Evolutionary conservation across 2,113 vertebrate species (phyloP), one percentile per base, ranked within the genome.

Genomic region (Myiagra hebetior): DNA sequence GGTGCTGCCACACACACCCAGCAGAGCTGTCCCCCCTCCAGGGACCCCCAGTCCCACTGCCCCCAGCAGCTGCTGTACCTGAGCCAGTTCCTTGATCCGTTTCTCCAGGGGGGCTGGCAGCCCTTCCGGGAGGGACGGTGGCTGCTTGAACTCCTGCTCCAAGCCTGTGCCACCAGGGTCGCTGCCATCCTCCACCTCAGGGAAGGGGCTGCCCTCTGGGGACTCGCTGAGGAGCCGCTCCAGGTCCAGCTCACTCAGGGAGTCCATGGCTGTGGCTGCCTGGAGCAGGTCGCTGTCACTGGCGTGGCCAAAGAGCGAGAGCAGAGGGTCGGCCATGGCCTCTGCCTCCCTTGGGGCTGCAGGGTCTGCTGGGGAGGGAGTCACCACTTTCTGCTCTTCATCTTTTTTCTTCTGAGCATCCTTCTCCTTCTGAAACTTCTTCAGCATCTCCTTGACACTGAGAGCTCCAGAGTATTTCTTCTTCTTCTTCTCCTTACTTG

Each of bases 381-480:
- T 28, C 15, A 11, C 22, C 0, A 22, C 89, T 10, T 97, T 98
- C 30, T 93, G 97, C 21, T 97, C 98, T 23, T 97, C 91, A 2
- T 98, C 97, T 68, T 97, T 98, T 59, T 97, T 97, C 73, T 97
- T 98, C 96, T 98, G 97, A 72, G 98, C 98, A 60, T 98, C 98
- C 63, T 99, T 99, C 95, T 99, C 99, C 60, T 98, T 99, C 85
- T 99, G 98, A 83, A 99, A 99, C 85, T 98, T 99, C 87, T 98
- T 99, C 83, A 99, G 86, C 99, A 99, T 99, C 86, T 99, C 99
- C 91, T 98, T 98, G 77, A 99, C 98, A 1, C 98, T 98, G 62
- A 99, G 68, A 13, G 98, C 91, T 18, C 98, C 98, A 0, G 97
- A 97, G 18, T 96, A 95, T 83, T 98, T 99, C 89, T 98, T 99